Conservation (phyloP, 2,797 vertebrate genomes). For the Peromyscus melanophrys region DNA sequence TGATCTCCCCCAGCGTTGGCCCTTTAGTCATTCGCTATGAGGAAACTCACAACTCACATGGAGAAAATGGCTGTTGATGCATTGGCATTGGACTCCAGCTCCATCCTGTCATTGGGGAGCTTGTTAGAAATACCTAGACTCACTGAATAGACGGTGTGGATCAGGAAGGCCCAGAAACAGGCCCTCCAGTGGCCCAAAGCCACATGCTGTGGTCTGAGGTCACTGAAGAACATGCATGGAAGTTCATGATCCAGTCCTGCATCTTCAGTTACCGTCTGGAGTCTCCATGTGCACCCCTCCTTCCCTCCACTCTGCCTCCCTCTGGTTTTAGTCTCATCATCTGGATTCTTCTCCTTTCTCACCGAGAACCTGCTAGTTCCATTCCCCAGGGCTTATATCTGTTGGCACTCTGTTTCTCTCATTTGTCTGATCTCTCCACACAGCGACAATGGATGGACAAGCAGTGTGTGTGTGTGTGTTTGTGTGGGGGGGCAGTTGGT, state of each 20-base stretch:
- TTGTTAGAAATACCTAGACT: background rate
- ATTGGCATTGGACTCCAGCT: background rate
- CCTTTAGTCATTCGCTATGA: background rate
- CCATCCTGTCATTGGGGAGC: background rate
- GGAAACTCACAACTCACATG: background rate
- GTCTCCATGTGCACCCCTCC: fast-evolving
- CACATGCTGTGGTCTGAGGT: background rate
- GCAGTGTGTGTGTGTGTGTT: background rate
- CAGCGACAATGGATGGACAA: background rate
- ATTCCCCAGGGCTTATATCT: background rate
- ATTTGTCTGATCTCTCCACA: background rate
- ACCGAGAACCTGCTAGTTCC: background rate
- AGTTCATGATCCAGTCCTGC: background rate
- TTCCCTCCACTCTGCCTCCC: background rate
- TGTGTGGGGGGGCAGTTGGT: background rate
- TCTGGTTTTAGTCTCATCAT: background rate
- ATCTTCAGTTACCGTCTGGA: background rate
- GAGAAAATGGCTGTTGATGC: background rate
- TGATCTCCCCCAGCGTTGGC: background rate
- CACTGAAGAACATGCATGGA: background rate
- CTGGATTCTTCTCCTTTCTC: background rate
- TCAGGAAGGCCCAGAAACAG: background rate
- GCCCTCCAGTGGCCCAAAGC: background rate
- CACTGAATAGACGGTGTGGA: background rate
- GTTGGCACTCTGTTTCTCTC: background rate